Base-by-base conservation (phyloP, 2,888 invertebrate genomes). In the Aromia moschata region DNA sequence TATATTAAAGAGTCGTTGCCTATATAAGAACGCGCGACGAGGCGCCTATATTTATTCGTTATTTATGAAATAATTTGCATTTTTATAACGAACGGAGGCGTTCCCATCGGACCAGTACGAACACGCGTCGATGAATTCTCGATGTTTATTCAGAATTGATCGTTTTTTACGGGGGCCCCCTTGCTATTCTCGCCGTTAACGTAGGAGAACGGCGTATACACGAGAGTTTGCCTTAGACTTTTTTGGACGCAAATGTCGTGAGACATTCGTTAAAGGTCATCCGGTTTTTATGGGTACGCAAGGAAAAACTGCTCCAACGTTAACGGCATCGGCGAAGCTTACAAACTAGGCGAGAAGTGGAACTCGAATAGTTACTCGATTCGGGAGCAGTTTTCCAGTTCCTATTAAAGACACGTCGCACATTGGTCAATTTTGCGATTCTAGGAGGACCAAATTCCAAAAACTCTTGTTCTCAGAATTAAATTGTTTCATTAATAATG, bases 51-150 rank as follows among this genome's bases (percentile, higher is more conserved):
- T 43, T 43, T 43, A 25, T 25, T 14, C 25, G 18, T 10, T 43
- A 43, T 43, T 43, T 43, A 25, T 25, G 43, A 43, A 43, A 20
- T 25, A 43, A 43, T 43, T 43, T 43, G 25, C 18, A 43, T 43
- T 43, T 43, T 43, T 43, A 43, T 43, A 20, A 18, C 43, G 14
- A 11, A 11, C 43, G 20, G 20, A 25, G 43, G 43, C 43, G 43
- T 7, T 43, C 14, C 11, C 25, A 25, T 11, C 14, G 25, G 40
- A 43, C 18, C 43, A 25, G 25, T 14, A 43, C 43, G 3, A 7
- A 12, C 25, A 11, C 16, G 40, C n/a, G 40, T 40, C 43, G 43
- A 43, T 43, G 43, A 25, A 20, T 20, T 43, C n/a, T n/a, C 41
- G 41, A 41, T 11, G 20, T 41, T 41, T 11, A 11, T 41, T 41